Evolutionary conservation across 2,888 invertebrate genomes (phyloP).

Genomic region (Amphipyra berbera): DNA sequence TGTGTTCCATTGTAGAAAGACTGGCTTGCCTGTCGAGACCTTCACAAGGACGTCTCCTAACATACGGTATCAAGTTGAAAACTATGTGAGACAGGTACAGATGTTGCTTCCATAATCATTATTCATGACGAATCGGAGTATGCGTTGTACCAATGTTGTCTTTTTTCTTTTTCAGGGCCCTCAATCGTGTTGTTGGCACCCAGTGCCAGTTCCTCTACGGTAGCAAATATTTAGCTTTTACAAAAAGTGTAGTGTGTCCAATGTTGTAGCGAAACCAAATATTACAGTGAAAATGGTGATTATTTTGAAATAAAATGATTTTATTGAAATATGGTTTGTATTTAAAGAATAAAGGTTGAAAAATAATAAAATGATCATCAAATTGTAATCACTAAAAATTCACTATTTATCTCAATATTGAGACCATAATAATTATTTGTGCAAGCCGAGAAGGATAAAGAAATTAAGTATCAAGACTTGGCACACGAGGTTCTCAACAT

Average conservation of each 20-base stretch:
- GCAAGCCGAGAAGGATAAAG: too few species aligned
- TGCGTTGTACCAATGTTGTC: neutral
- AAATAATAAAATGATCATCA: neutral
- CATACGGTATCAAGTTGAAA: constrained; percentile 76
- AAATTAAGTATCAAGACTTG: too few species aligned
- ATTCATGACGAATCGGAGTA: neutral
- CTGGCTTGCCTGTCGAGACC: constrained; percentile 73
- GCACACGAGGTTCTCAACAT: too few species aligned
- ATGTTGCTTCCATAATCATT: neutral
- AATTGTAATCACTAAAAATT: neutral
- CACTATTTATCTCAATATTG: too few species aligned
- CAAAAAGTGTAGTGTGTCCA: constrained; percentile 19
- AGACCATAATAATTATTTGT: too few species aligned
- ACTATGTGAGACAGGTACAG: constrained; percentile 77
- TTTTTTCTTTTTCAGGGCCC: constrained; percentile 69
- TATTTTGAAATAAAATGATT: constrained; percentile 20
- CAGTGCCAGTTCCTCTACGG: constrained; percentile 72
- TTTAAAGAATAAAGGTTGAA: too few species aligned
- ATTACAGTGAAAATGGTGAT: constrained; percentile 45
- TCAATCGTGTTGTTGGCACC: constrained; percentile 69
- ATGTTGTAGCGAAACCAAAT: constrained; percentile 21
- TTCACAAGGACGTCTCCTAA: constrained; percentile 71
- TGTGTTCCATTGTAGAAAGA: constrained; percentile 78
- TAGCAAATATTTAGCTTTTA: constrained; percentile 47
- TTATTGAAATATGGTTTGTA: neutral